Evolutionary conservation across 2,113 vertebrate genomes (phyloP).

Genomic region (Lota lota): DNA sequence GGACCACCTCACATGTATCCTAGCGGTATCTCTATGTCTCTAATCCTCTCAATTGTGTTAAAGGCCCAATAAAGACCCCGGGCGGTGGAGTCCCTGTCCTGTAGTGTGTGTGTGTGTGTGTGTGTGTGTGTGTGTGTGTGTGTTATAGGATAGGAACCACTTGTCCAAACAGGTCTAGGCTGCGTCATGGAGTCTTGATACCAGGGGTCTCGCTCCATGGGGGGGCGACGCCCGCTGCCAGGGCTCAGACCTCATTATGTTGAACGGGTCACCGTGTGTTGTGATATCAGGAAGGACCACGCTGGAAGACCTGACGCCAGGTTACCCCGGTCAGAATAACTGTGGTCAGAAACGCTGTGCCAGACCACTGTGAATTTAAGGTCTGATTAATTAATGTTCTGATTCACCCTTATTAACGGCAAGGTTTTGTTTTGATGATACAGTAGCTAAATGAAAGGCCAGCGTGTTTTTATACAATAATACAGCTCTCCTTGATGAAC

Average conservation of each 20-base stretch:
- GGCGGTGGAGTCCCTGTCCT: too few species aligned
- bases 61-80: too few species aligned
- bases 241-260: conserved; percentile 48
- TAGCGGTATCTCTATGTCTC: too few species aligned
- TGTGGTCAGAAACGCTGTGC: neutral
- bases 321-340: conserved; percentile 13
- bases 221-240: conserved; percentile 51
- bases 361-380: too few species aligned
- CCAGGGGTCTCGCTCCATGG: conserved; percentile 57
- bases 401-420: too few species aligned
- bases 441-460: conserved; percentile 25
- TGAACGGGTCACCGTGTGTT: conserved; percentile 38
- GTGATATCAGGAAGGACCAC: conserved; percentile 48
- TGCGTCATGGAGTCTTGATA: conserved; percentile 45
- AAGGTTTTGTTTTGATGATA: too few species aligned
- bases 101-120: conserved; percentile 21
- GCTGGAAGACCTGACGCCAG: conserved; percentile 31
- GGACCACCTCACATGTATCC: too few species aligned
- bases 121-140: conserved; percentile 29
- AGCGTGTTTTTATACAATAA: conserved; percentile 26
- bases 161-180: conserved; percentile 73
- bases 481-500: conserved; percentile 41
- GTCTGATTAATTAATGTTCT: too few species aligned
- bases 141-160: conserved; percentile 67
- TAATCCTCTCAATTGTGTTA: too few species aligned